phyloP scores from a whole-genome alignment of 1,140 invertebrate species.

The Macrobrachium nipponense region DNA sequence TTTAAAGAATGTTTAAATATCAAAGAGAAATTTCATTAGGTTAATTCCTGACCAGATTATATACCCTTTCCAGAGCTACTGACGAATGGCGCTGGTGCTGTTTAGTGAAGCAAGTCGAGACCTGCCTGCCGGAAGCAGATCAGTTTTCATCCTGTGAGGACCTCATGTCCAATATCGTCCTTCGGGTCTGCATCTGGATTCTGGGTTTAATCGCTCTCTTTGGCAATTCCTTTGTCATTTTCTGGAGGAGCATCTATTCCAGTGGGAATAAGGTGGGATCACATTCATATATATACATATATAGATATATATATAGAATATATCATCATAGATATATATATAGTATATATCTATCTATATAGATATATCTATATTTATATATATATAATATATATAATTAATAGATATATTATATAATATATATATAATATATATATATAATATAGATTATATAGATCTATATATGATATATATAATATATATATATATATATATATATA shows the following conservation, averaged over 20 bases:
- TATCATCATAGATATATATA: neutral
- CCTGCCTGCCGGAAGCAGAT: slow-evolving; percentile 71
- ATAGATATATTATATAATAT: no score
- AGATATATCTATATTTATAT: no score
- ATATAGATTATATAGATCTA: no score
- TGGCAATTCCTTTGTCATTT: slow-evolving; percentile 76
- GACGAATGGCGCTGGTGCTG: slow-evolving; percentile 74
- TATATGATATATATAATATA: neutral
- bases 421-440: no score
- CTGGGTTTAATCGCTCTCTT: slow-evolving; percentile 76
- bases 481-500: neutral
- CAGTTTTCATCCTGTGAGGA: slow-evolving; percentile 75
- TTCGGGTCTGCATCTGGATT: slow-evolving; percentile 76
- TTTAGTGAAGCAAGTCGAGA: slow-evolving; percentile 67
- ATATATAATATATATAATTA: no score
- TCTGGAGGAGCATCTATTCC: slow-evolving; percentile 70
- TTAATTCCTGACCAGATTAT: no score
- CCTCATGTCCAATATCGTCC: slow-evolving; percentile 73
- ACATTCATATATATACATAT: neutral
- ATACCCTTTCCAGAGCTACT: slow-evolving; percentile 66
- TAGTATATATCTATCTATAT: no score
- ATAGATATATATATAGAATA: neutral
- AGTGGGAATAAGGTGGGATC: slow-evolving; percentile 44
- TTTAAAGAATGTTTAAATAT: no score
- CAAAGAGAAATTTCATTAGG: no score